Evolutionary conservation across 2,797 vertebrate species (phyloP), one percentile per base, ranked within the genome.

Genomic region (Hirundo rustica): DNA sequence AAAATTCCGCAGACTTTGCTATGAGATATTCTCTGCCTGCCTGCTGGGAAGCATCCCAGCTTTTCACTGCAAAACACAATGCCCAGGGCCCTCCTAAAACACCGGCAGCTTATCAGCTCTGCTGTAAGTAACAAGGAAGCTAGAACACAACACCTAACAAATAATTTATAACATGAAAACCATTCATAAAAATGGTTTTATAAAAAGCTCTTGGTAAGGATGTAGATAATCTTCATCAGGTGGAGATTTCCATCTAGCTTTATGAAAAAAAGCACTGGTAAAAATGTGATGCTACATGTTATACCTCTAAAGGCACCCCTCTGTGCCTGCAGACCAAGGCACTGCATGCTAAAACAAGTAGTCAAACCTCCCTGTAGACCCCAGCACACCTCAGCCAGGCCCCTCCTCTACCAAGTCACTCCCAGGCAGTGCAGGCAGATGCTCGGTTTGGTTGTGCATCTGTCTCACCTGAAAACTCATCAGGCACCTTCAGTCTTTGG

Each of bases 361-460:
- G 50, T 4, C 42, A 93, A 73, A 62, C 6, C 30, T 55, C 25
- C 27, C 34, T 58, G 62, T 38, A 76, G 79, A 76, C 17, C 44
- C 20, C 17, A n/a, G 13, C 2, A 6, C 18, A 50, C 4, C 58
- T 65, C 66, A 75, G 71, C 38, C 53, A 38, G 51, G 57, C 16
- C 51, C 47, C 42, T 72, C 25, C 36, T 22, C 51, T n/a, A 19
- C 20, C 47, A 36, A 48, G 71, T 30, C 64, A 36, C 42, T 57
- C 57, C 57, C 71, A 87, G 62, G 16, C 50, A 67, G 40, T 4
- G 36, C 50, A 58, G 40, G 53, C 67, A 87, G 54, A 45, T 0
- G 3, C 38, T 44, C 1, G 0, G 7, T 38, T 77, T 61, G 12
- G 27, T 22, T 60, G n/a, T 58, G 16, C 13, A 66, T 11, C 34